Evolutionary conservation across 2,888 invertebrate genomes (phyloP), one percentile per base, ranked within the genome.

Genomic region (Agrotis puta): DNA sequence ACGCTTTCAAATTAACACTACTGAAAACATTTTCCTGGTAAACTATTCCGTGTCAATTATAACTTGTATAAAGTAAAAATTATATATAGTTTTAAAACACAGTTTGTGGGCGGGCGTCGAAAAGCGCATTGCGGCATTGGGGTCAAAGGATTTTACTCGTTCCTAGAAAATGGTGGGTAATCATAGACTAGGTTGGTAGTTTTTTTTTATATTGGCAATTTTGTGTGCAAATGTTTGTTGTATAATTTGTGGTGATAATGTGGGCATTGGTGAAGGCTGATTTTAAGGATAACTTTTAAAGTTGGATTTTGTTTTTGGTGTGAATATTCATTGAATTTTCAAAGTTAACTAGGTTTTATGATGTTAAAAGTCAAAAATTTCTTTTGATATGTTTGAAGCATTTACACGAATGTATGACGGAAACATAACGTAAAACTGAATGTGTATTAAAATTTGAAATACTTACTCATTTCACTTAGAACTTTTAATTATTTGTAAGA

Each of bases 101-200:
- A 18, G 45, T 64, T 56, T 54, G 16, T 47, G 58, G 62, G 50
- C 59, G 71, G 54, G 69, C 74, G 70, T 63, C 64, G 70, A 82
- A 79, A 79, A 84, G 84, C 85, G 85, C 85, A 85, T 62, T 85
- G 85, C 85, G 81, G 81, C 63, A 64, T n/a, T 24, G 20, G 22
- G 77, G 79, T 68, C 61, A 74, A 59, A 77, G 79, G 59, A 83
- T 76, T 73, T 64, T 70, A 70, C 58, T 39, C 43, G 48, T 82
- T 82, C 68, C 68, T 81, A 78, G 81, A 70, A 82, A 57, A 70
- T 22, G 39, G 39, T 18, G 27, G 20, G 18, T 62, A 66, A 74
- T 72, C 39, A 51, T 48, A 74, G 20, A 58, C 39, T 20, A 3
- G 48, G 16, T n/a, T 14, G 33, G 2, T 53, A 1, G 9, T 57